Base-by-base conservation (phyloP, 2,888 invertebrate species). In the Gryllus longicercus region DNA sequence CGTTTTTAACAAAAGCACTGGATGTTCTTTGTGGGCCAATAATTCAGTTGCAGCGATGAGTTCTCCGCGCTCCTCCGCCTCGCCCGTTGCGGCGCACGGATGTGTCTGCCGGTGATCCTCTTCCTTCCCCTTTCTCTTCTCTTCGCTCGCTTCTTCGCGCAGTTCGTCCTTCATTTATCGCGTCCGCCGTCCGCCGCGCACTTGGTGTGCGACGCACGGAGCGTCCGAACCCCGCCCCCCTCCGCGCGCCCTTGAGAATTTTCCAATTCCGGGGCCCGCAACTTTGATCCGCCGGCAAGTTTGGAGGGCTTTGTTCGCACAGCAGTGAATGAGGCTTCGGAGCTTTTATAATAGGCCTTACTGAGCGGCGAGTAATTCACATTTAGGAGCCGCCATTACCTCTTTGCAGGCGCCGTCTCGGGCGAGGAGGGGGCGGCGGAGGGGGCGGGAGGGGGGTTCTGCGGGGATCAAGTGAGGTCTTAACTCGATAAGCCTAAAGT, bases 401-500 rank as follows among this genome's bases (percentile, higher is more conserved):
- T 38, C 38, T 38, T 38, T 0, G 38, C 5, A 38, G 38, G 38
- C 38, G 38, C 4, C 38, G 38, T 38, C 38, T 2, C 38, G 38
- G 38, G 38, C 38, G 38, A 8, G 5, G 38, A 0, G 38, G 11
- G 76, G 21, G 76, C 10, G 11, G 14, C 49, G 77, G 51, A n/a
- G 50, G 50, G 25, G 75, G n/a, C n/a, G n/a, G n/a, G n/a, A n/a
- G 63, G 14, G 79, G 51, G 49, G 51, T 63, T 51, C 79, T 51
- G 25, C 51, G 11, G 76, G 80, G 80, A 80, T 80, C 80, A 80
- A 76, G 74, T 74, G 51, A 21, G 63, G 81, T 76, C 81, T 80
- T 81, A 81, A 76, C 78, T 63, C 77, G 74, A 76, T 80, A 80
- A 80, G 78, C 80, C 78, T 75, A 78, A 80, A 81, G 81, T 81